Evolutionary conservation across 2,888 invertebrate genomes (phyloP), one percentile per base, ranked within the genome.

Genomic region (Spatulosminthurus flaviceps): DNA sequence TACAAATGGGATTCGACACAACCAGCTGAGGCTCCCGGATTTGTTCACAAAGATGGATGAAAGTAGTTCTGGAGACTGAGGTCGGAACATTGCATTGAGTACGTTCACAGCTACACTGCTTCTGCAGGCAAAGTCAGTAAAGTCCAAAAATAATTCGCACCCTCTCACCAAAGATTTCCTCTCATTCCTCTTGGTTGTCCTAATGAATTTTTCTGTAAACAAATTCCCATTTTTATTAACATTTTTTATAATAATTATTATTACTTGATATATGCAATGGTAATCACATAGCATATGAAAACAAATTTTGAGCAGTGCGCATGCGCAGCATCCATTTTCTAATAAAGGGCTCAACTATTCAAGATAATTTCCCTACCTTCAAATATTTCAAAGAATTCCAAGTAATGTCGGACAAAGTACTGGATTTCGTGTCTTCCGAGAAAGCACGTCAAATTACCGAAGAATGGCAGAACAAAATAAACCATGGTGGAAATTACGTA

Each of bases 51-150:
- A 64, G 2, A 26, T 26, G 1, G 64, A 64, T 2, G 64, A 64
- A 26, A 64, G 24, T 26, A 64, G n/a, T 22, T 64, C 64, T 2
- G 64, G 64, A 16, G 64, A 64, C 11, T 64, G 64, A 24, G 64
- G 64, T 11, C 64, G 21, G 21, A 64, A 21, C 1, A 26, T 11
- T 22, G 64, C 64, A 22, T 64, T 64, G 21, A 64, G 24, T 4
- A 16, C 11, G 24, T 24, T 5, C 1, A 64, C 11, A 11, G 2
- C 13, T 11, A 64, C 24, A 2, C 2, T 9, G n/a, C 2, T 1
- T 2, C 24, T 11, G 64, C 11, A 64, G 26, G 7, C 26, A n/a
- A 22, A 9, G 64, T 64, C 24, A 4, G 16, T 64, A 24, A 64
- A 64, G 4, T 19, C 11, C 24, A 64, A 26, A 16, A 64, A 64